Evolutionary conservation across 2,797 vertebrate genomes (phyloP).

Genomic region (Sciurus carolinensis): DNA sequence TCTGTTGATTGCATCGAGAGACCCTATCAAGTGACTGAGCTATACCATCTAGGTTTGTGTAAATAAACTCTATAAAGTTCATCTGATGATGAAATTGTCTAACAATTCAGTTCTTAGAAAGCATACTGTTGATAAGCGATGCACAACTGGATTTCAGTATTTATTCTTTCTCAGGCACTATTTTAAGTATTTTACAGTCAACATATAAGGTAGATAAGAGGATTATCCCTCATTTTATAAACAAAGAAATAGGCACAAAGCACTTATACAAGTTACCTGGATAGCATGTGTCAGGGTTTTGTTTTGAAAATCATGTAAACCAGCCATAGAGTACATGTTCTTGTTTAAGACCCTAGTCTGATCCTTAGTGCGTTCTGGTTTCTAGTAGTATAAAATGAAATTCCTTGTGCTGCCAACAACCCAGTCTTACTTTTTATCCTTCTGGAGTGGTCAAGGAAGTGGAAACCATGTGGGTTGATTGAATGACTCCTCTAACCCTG

Average conservation of each 20-base stretch:
- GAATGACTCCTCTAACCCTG: rapidly evolving
- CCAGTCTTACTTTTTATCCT: neutral
- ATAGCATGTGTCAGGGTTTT: neutral
- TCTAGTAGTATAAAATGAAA: neutral
- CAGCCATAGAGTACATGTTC: neutral
- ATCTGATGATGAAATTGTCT: neutral
- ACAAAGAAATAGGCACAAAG: neutral
- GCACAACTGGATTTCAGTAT: neutral
- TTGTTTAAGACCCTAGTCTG: neutral
- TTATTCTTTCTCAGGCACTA: neutral
- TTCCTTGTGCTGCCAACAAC: neutral
- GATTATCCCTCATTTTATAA: neutral
- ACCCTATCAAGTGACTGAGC: neutral
- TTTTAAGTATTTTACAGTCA: neutral
- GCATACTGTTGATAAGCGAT: neutral
- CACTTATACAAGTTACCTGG: neutral
- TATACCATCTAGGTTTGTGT: no score
- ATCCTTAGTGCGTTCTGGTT: neutral
- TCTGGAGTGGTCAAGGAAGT: no score
- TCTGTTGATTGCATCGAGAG: neutral
- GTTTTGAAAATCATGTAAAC: neutral
- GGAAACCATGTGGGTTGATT: rapidly evolving
- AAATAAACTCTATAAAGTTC: neutral
- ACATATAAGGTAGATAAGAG: neutral
- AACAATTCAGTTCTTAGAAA: neutral